Conservation (phyloP, 1,140 invertebrate genomes). For the Ips typographus region DNA sequence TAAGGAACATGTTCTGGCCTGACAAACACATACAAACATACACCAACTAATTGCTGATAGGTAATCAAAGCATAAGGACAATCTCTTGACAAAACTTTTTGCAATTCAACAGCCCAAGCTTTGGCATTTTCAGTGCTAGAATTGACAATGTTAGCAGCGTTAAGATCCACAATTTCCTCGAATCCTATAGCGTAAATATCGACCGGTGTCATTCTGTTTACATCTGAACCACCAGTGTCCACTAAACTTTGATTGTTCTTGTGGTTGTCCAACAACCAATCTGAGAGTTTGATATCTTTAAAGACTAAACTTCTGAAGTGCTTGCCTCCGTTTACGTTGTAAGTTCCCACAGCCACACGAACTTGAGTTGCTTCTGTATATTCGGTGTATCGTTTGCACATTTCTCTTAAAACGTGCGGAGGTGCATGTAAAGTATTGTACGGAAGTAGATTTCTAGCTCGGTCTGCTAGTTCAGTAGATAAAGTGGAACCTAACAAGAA, state of each 20-base stretch:
- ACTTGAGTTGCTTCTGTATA: constrained; percentile 75
- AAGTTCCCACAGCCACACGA: constrained; percentile 89
- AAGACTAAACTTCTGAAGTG: constrained; percentile 96
- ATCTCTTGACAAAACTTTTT: constrained; percentile 88
- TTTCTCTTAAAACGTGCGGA: constrained; percentile 75
- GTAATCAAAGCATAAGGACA: constrained; percentile 89
- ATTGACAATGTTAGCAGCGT: constrained; percentile 97
- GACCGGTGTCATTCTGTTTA: constrained; percentile 57
- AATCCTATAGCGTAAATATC: constrained; percentile 98
- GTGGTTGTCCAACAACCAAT: constrained; percentile 90
- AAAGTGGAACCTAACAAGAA: constrained; percentile 88
- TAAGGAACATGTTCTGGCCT: constrained; percentile 82
- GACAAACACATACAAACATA: constrained; percentile 95
- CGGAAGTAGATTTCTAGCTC: constrained; percentile 84
- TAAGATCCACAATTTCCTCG: constrained; percentile 99
- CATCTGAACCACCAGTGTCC: constrained; percentile 53
- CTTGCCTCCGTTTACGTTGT: constrained; percentile 99
- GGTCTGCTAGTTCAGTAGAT: constrained; percentile 87
- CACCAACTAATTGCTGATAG: constrained; percentile 96
- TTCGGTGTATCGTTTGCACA: constrained; percentile 81
- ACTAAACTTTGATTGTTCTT: constrained; percentile 50
- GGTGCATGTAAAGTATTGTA: constrained; percentile 86
- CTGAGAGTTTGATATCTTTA: constrained; percentile 88
- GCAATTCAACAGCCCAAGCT: constrained; percentile 92
- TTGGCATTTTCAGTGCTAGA: constrained; percentile 95